Base-by-base conservation (phyloP, 2,888 invertebrate genomes). In the Drosophila lacicola region DNA sequence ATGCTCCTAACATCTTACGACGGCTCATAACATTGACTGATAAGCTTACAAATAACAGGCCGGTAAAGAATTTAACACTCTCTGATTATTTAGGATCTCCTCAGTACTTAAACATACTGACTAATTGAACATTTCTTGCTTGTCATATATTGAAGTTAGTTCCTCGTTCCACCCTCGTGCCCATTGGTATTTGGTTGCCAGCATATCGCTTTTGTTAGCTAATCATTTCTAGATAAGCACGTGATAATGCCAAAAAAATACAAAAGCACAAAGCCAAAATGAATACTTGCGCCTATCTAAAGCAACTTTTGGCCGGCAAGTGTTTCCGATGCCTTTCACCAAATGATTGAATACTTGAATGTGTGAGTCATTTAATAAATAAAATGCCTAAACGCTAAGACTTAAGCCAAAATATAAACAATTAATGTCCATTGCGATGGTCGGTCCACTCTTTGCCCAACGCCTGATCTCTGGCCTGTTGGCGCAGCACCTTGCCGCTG, bases 361-460 rank as follows among this genome's bases (percentile, higher is more conserved):
- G 62, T 55, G 54, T 77, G 78, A 77, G 67, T 77, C 76, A 76
- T 46, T 41, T 54, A 54, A 71, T 63, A 70, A 64, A 45, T 58
- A 64, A 42, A 71, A 41, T 55, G 46, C 42, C 55, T 56, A 37
- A 63, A 33, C 9, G 11, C 45, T 57, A 57, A 63, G 50, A 49
- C 36, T 42, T 50, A 62, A 21, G 41, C 10, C 69, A 63, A 21
- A n/a, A 45, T 37, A 41, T 21, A 36, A 51, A 54, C 69, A 47
- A 17, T 69, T 72, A 79, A 62, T 67, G 51, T 11, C 82, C 82
- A 69, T 84, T 88, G 61, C 78, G 72, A 41, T 72, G 55, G 29
- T 85, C 89, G 21, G 77, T 53, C 91, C 90, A 90, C 10, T 88
- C 81, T 33, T 90, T 90, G 17, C 91, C 90, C 45, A 90, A 44